These are phyloP conservation scores for Scelioninae gen. 1 DNA, from an alignment of 2,888 invertebrate species.

Conservation along the genomic window DNA sequence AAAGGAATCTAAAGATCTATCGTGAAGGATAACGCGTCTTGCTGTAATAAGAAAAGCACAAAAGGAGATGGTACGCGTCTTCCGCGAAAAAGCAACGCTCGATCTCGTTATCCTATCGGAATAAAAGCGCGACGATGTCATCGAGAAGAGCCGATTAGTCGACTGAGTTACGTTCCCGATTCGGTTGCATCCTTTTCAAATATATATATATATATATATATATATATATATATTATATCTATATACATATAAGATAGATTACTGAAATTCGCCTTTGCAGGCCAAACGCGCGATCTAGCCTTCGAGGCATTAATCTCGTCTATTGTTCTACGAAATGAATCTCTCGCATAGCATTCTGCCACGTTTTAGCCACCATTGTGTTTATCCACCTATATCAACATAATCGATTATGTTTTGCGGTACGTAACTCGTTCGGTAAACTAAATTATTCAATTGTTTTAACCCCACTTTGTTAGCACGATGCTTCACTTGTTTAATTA, in stretches of 20 bases:
- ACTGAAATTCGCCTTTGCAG: slow-evolving; percentile 39
- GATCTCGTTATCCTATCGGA: slow-evolving; percentile 45
- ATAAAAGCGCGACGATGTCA: slow-evolving; percentile 42
- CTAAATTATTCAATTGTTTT: slow-evolving; percentile 33
- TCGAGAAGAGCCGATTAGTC: slow-evolving; percentile 51
- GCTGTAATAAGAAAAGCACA: slow-evolving; percentile 3
- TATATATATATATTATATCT: neutral
- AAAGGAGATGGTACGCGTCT: slow-evolving; percentile 11
- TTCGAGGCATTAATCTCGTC: slow-evolving; percentile 47
- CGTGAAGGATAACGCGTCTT: slow-evolving; percentile 19
- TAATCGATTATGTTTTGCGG: slow-evolving; percentile 38
- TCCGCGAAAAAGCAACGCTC: slow-evolving; percentile 21
- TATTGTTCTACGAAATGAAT: slow-evolving; percentile 45
- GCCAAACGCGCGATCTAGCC: slow-evolving; percentile 18
- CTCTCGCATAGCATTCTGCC: slow-evolving; percentile 20
- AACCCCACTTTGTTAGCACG: neutral
- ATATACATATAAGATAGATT: slow-evolving; percentile 31
- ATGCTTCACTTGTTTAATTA: neutral
- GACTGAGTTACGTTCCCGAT: slow-evolving; percentile 17
- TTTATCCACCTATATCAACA: slow-evolving; percentile 40
- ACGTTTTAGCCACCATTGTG: slow-evolving; percentile 39
- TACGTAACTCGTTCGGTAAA: slow-evolving; percentile 18
- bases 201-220: slow-evolving; percentile 3
- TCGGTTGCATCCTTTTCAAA: neutral
- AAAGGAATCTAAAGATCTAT: slow-evolving; percentile 31